Evolutionary conservation across 2,113 vertebrate species (phyloP).

Genomic region (Gadus macrocephalus): DNA sequence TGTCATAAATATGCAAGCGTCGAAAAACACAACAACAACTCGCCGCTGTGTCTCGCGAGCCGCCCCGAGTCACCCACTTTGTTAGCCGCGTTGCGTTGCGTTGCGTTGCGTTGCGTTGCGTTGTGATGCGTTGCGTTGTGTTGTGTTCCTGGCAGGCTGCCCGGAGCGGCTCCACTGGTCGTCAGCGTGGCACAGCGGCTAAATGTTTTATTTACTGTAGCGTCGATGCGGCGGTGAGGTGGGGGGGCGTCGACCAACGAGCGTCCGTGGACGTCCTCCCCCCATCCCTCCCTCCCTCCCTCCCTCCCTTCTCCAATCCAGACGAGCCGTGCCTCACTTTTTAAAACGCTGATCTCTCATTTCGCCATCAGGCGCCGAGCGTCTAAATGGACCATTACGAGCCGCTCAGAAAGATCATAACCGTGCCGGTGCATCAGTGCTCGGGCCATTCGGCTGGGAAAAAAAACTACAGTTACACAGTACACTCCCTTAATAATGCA

Average conservation of each 20-base stretch:
- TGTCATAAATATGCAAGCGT: too few species aligned
- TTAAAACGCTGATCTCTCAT: slow-evolving; percentile 57
- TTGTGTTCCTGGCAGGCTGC: slow-evolving; percentile 7
- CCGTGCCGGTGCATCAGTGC: slow-evolving; percentile 28
- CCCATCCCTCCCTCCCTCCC: not conserved
- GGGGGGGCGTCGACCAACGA: slow-evolving; percentile 48
- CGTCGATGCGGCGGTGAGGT: slow-evolving; percentile 67
- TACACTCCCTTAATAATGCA: slow-evolving; percentile 33
- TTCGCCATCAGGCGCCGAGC: slow-evolving; percentile 46
- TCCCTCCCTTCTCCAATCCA: too few species aligned
- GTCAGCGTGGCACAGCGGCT: slow-evolving; percentile 48
- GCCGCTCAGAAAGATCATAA: slow-evolving; percentile 47
- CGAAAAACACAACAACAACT: too few species aligned
- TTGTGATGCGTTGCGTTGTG: too few species aligned
- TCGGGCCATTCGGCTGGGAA: slow-evolving; percentile 3
- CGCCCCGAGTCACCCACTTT: too few species aligned
- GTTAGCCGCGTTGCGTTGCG: too few species aligned
- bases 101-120: too few species aligned
- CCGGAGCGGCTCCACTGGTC: slow-evolving; percentile 16
- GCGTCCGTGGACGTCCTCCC: slow-evolving; percentile 49
- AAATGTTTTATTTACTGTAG: slow-evolving; percentile 68
- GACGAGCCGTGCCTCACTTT: slow-evolving; percentile 7
- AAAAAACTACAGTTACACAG: not conserved
- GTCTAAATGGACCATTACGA: slow-evolving; percentile 50
- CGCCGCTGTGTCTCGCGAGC: too few species aligned